Base-by-base conservation (phyloP, 2,113 vertebrate species). In the cattle (Bos taurus) region DNA sequence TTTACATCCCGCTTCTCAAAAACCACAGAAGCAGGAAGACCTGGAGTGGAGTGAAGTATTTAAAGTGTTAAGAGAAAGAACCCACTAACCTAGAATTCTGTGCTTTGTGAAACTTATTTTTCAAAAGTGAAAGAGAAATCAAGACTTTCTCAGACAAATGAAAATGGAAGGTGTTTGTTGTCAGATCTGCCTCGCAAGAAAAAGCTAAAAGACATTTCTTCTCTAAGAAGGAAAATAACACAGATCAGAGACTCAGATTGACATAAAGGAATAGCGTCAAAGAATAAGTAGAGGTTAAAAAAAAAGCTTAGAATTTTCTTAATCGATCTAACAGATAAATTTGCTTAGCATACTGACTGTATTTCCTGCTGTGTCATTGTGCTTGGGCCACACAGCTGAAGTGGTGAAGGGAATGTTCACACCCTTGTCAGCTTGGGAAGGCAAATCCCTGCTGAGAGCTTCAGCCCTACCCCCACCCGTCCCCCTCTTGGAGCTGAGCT, bases 401-500 rank as follows among this genome's bases (percentile, higher is more conserved):
- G 36, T 2, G 28, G 28, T n/a, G 50, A 33, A 48, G 25, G 2
- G 40, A 57, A 6, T 11, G 8, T 48, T 57, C 26, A 54, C 60
- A 36, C 7, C 13, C 56, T 54, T 80, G 48, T 67, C 33, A 2
- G 46, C 56, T 43, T 40, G 59, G 30, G 64, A 40, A 81, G 25
- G 74, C 15, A n/a, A 43, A 62, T 56, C 17, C 80, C 7, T 5
- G 43, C 80, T 13, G 19, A 60, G 62, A 43, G 56, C 43, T 25
- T 33, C 19, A 90, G 26, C 43, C n/a, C n/a, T 36, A 5, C 67
- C 9, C 4, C n/a, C 36, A 21, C n/a, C n/a, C n/a, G 25, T 26
- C 57, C 56, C 3, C 9, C 2, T 36, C n/a, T 36, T 12, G 0
- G n/a, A 52, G 14, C 3, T 19, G 28, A 36, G 40, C 77, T 1